Percentiles rank a stretch among this genome's conserved stretches.
These are phyloP conservation scores for Drosophila lutescens DNA, from an alignment of 2,888 invertebrate genomes.

Conservation along the genomic window DNA sequence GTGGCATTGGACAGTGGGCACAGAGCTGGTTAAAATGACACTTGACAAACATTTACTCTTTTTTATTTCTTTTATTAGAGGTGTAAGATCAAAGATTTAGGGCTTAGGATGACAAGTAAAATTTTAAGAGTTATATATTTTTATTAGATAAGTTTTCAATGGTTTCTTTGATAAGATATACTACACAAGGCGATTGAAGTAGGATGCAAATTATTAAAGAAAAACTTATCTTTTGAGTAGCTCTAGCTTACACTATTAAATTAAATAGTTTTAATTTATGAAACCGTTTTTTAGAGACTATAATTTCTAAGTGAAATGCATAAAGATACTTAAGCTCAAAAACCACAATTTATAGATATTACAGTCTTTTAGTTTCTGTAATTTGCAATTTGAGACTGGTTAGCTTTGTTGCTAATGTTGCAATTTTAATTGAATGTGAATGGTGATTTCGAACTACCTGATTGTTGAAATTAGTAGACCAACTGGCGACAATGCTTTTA, in stretches of 20 bases:
- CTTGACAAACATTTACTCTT: neutral
- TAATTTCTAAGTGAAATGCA: no score
- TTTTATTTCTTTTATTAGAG: no score
- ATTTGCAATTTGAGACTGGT: neutral
- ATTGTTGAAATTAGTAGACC: slow-evolving; percentile 1
- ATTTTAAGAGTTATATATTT: neutral
- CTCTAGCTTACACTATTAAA: no score
- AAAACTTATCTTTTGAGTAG: no score
- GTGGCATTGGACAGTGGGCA: slow-evolving; percentile 19
- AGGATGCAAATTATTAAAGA: neutral
- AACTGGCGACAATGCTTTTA: slow-evolving; percentile 9
- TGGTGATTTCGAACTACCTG: neutral
- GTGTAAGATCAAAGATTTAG: neutral
- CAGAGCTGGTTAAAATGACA: slow-evolving; percentile 13
- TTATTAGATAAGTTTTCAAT: neutral
- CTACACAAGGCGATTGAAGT: neutral
- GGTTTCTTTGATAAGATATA: neutral
- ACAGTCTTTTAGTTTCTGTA: neutral
- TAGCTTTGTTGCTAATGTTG: neutral
- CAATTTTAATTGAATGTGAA: neutral
- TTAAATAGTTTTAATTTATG: no score
- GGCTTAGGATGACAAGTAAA: neutral
- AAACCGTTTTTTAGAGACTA: no score
- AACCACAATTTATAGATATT: neutral
- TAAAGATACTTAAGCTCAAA: neutral